Base-by-base conservation (phyloP, 2,113 vertebrate genomes). In the Nycticryphes semicollaris region DNA sequence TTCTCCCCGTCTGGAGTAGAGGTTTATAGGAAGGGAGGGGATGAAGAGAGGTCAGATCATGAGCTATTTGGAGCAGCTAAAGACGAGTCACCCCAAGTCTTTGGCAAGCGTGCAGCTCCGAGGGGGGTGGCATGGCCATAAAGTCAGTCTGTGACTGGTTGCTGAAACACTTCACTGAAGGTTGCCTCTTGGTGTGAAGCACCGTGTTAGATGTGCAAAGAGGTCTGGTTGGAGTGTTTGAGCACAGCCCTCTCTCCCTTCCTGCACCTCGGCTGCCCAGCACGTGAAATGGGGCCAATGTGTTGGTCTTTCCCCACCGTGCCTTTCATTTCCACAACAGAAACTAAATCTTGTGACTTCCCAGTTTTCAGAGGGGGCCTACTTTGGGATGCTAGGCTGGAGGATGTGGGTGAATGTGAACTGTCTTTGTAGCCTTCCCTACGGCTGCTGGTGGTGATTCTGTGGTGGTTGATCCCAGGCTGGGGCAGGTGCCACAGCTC, bases 211-310 rank as follows among this genome's bases (percentile, higher is more conserved):
- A 5, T 43, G 67, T 81, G 59, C 31, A 90, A 23, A 13, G 4
- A 33, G 17, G 27, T 35, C 53, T 70, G 39, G 3, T 11, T 63
- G 63, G 56, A 66, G 45, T 33, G 5, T 23, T 51, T 10, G 66
- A 24, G 37, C 66, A n/a, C 48, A 51, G 54, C 30, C 41, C 35
- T 24, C 21, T 18, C 21, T 9, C 30, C 76, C 28, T 18, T 31
- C 24, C 66, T 78, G 35, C 0, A 0, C 67, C 24, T 79, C 0
- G 0, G 77, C 41, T 72, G 41, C 47, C 74, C 59, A 50, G 15
- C 21, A 5, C 35, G 0, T 35, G 28, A 54, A 63, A 18, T 1
- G 8, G 20, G 77, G 48, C 17, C n/a, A 10, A 66, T 9, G 13
- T 4, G 5, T 41, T 47, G 69, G 33, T 41, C 3, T 79, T 90